These are phyloP conservation scores for Orius insidiosus DNA, from an alignment of 1,140 invertebrate genomes.

Conservation along the genomic window DNA sequence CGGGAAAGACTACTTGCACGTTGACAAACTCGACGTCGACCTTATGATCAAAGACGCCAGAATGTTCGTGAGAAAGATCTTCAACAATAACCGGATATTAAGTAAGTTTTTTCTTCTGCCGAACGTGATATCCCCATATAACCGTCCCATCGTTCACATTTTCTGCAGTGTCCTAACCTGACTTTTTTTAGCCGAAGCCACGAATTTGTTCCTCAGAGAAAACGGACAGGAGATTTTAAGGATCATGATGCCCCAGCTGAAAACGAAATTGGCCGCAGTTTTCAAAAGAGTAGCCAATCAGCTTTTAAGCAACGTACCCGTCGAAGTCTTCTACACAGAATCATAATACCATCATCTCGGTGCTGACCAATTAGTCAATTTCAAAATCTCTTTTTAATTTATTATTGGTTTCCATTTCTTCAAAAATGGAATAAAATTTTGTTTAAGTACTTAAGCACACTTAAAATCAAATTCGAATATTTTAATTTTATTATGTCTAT, in stretches of 20 bases:
- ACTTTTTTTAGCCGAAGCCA: slow-evolving; percentile 43
- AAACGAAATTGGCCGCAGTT: slow-evolving; percentile 39
- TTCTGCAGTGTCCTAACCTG: slow-evolving; percentile 7
- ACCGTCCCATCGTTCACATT: slow-evolving; percentile 9
- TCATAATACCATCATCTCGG: neutral
- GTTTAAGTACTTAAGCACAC: too few relatives aligned
- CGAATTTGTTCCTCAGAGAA: slow-evolving; percentile 50
- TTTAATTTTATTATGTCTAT: too few relatives aligned
- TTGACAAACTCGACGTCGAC: slow-evolving; percentile 42
- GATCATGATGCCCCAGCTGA: slow-evolving; percentile 48
- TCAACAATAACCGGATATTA: slow-evolving; percentile 49
- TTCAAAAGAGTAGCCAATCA: slow-evolving; percentile 48
- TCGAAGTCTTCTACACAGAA: slow-evolving; percentile 19
- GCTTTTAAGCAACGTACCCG: slow-evolving; percentile 40
- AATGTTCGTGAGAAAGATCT: slow-evolving; percentile 47
- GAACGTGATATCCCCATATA: too few relatives aligned
- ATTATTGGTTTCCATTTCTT: too few relatives aligned
- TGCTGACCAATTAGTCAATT: too few relatives aligned
- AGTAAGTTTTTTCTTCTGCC: too few relatives aligned
- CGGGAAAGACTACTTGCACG: slow-evolving; percentile 36
- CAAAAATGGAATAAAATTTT: too few relatives aligned
- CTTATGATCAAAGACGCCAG: slow-evolving; percentile 41
- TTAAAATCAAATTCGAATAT: too few relatives aligned
- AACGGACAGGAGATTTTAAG: slow-evolving; percentile 50
- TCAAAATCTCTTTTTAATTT: too few relatives aligned